phyloP scores from a whole-genome alignment of 37 sponge, comb jelly and placozoan genomes.

The Beroe ovata region DNA sequence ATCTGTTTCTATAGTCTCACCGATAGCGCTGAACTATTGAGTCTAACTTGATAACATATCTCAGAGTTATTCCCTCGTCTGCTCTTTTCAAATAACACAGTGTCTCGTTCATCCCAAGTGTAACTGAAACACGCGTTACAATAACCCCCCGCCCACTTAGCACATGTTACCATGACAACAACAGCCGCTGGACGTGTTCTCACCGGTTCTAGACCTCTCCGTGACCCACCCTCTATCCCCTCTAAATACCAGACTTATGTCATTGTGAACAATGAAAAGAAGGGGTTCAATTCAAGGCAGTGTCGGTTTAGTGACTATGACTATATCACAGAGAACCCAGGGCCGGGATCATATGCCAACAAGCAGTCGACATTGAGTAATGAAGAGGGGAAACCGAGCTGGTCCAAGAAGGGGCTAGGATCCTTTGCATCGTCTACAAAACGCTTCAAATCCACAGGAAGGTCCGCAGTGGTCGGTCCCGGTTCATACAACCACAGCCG shows the following conservation, averaged over 20 bases:
- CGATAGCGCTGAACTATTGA: background rate
- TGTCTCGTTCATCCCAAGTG: background rate
- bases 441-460: background rate
- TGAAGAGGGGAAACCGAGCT: conserved; percentile 17
- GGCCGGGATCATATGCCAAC: conserved; percentile 34
- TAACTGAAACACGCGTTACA: no score
- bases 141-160: no score
- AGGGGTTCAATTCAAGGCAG: conserved; percentile 79
- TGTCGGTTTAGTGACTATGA: conserved; percentile 74
- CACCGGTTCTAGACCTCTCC: conserved; percentile 32
- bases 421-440: conserved; percentile 62
- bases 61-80: conserved; percentile 1
- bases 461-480: conserved; percentile 13
- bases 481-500: conserved; percentile 43
- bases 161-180: no score
- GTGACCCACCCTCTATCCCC: conserved; percentile 83
- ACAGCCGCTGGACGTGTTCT: conserved; percentile 27
- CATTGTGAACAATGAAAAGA: conserved; percentile 72
- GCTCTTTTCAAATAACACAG: background rate
- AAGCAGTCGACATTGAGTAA: background rate
- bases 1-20: background rate
- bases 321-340: conserved; percentile 65
- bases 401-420: conserved; percentile 65
- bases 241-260: conserved; percentile 82
- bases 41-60: background rate